Evolutionary conservation across 2,888 invertebrate genomes (phyloP), one percentile per base, ranked within the genome.

Genomic region (Aromia moschata): DNA sequence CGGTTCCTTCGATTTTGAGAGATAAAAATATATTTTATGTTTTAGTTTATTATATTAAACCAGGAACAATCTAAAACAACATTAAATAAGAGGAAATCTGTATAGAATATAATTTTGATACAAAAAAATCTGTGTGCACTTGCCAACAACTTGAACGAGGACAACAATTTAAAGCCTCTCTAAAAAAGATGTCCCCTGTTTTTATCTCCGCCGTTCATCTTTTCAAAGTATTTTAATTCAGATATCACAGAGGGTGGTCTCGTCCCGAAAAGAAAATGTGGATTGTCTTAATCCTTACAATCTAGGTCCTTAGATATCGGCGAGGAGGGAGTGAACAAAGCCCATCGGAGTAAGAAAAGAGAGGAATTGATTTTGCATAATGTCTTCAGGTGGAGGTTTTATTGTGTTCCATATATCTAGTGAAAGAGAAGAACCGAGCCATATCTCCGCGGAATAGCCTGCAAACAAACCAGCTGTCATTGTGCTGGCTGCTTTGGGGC

Each of bases 331-430:
- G 70, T 69, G 78, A 78, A 78, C 77, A 78, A 79, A 78, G 78
- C 76, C 56, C 59, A 49, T 47, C 59, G 71, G 60, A 62, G 55
- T 64, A 70, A 71, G 74, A 73, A 74, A 76, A 74, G 78, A 78
- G 74, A 77, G 75, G 81, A 81, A 82, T 82, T 81, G 81, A 81
- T 81, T 82, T 82, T 82, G 81, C 81, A 82, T 82, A 82, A 82
- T 80, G 81, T 81, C 79, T 79, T 77, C 80, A 80, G 80, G 81
- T 81, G 79, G 79, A 75, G 77, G 71, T 79, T 80, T 80, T 80
- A 80, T 80, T 80, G 79, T 80, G 77, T 76, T 77, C 79, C 79
- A 80, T 80, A 80, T 80, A 80, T 80, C 77, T 78, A 74, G 73
- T 70, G 74, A 72, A 74, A 75, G 72, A 73, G 74, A 68, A 70